Conservation (phyloP, 2,888 invertebrate genomes). For the Pherbina coryleti region DNA sequence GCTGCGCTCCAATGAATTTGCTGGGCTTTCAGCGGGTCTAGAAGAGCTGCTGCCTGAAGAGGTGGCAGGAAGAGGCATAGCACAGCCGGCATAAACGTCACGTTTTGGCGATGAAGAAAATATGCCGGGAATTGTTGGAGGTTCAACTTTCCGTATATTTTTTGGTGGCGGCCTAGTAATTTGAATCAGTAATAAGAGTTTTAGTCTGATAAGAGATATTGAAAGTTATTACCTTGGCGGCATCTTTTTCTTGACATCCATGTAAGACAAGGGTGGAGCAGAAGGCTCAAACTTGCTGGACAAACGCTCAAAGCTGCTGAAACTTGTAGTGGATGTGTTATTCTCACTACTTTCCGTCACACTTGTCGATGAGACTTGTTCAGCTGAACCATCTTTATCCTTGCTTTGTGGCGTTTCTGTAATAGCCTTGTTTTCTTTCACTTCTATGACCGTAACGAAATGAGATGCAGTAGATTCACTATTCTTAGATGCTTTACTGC, state of each 20-base stretch:
- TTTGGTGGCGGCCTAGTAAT: conserved; percentile 75
- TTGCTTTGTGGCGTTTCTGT: conserved; percentile 29
- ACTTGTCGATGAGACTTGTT: conserved; percentile 6
- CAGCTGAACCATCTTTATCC: conserved; percentile 1
- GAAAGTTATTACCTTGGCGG: conserved; percentile 73
- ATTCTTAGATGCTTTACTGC: conserved; percentile 39
- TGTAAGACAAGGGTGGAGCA: conserved; percentile 66
- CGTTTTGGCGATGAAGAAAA: conserved; percentile 66
- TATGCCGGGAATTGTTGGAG: conserved; percentile 69
- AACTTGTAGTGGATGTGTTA: conserved; percentile 54
- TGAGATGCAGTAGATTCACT: conserved; percentile 64
- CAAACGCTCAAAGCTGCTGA: conserved; percentile 63
- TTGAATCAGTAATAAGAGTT: conserved; percentile 3
- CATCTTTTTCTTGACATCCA: conserved; percentile 76
- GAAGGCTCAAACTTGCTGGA: conserved; percentile 58
- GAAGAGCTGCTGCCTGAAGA: conserved; percentile 58
- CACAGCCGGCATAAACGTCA: conserved; percentile 59
- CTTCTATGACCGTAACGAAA: conserved; percentile 91
- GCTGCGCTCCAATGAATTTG: conserved; percentile 68
- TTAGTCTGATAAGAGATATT: background rate
- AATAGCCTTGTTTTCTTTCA: conserved; percentile 77
- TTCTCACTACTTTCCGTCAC: conserved; percentile 43
- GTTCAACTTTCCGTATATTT: conserved; percentile 75
- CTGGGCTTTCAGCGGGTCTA: conserved; percentile 61
- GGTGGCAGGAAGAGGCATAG: conserved; percentile 60